Percentiles rank a stretch among this genome's conserved stretches.
Conservation (phyloP, 1,140 invertebrate genomes). For the Pseudomyrmex dendroicus region DNA sequence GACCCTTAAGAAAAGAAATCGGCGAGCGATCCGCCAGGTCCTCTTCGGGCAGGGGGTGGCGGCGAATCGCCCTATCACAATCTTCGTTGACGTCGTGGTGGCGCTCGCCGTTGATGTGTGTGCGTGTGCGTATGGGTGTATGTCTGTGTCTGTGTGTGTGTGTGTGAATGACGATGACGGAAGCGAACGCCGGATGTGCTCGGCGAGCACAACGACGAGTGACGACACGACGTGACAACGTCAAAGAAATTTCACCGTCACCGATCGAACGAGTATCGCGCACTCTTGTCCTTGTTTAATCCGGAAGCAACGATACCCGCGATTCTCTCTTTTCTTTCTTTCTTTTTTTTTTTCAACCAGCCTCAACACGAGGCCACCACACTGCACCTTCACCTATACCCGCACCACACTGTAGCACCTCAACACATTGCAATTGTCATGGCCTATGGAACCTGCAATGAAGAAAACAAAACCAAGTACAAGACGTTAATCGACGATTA, state of each 20-base stretch:
- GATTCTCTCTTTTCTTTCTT: conserved; percentile 20
- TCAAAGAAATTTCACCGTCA: conserved; percentile 75
- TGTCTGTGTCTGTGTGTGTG: too few relatives aligned
- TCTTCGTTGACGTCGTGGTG: conserved; percentile 77
- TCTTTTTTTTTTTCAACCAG: conserved; percentile 56
- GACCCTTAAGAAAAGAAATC: conserved; percentile 77
- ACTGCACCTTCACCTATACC: conserved; percentile 79
- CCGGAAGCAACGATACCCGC: conserved; percentile 70
- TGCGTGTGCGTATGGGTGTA: too few relatives aligned
- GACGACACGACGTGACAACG: conserved; percentile 74
- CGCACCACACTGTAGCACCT: conserved; percentile 84
- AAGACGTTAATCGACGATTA: not conserved
- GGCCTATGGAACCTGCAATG: conserved; percentile 90
- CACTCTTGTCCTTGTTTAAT: conserved; percentile 45
- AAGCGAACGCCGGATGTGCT: conserved; percentile 53
- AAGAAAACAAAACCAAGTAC: conserved; percentile 26
- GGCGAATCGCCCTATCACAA: conserved; percentile 82
- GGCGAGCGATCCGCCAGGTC: conserved; percentile 74
- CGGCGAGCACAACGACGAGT: conserved; percentile 62
- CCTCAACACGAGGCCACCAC: conserved; percentile 75
- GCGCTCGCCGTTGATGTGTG: conserved; percentile 67
- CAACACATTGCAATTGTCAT: conserved; percentile 90
- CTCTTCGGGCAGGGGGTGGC: conserved; percentile 39
- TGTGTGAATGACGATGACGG: conserved; percentile 37
- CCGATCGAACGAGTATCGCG: conserved; percentile 68